Conservation (phyloP, 2,797 vertebrate genomes). For the Eidolon dupreanum region DNA sequence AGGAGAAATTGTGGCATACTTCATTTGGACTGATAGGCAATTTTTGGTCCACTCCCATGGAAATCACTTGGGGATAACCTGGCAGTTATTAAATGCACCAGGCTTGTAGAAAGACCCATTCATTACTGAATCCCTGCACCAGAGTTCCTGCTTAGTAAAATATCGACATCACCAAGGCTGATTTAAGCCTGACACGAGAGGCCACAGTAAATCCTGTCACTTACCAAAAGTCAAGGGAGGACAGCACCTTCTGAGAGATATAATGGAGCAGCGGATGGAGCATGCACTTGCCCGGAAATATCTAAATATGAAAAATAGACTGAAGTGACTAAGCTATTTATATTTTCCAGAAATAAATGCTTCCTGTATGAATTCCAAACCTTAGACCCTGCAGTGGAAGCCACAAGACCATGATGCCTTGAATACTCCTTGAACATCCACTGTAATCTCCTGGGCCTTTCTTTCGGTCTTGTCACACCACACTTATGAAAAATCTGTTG, state of each 20-base stretch:
- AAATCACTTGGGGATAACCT: constrained; percentile 61
- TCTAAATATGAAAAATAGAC: background rate
- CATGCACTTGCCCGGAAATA: constrained; percentile 24
- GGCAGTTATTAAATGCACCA: constrained; percentile 33
- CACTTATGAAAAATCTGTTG: constrained; percentile 68
- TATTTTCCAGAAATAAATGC: constrained; percentile 27
- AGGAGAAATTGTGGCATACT: constrained; percentile 32
- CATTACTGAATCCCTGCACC: constrained; percentile 17
- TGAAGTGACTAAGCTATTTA: background rate
- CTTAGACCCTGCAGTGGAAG: background rate
- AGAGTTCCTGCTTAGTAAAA: constrained; percentile 43
- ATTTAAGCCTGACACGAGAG: constrained; percentile 52
- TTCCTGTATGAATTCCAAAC: background rate
- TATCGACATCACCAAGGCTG: constrained; percentile 36
- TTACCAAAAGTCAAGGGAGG: background rate
- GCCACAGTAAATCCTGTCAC: constrained; percentile 8
- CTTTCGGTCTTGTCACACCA: constrained; percentile 45
- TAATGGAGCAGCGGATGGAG: background rate
- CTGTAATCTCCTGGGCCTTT: background rate
- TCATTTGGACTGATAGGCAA: constrained; percentile 59
- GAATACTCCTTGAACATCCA: background rate
- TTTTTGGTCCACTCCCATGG: background rate
- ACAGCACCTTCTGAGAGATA: constrained; percentile 31
- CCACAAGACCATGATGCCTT: background rate
- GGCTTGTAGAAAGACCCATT: constrained; percentile 54